Percentiles rank a stretch among this genome's conserved stretches.
These are phyloP conservation scores for Meloidogyne hapla DNA, from an alignment of 1,140 invertebrate species.

Conservation along the genomic window DNA sequence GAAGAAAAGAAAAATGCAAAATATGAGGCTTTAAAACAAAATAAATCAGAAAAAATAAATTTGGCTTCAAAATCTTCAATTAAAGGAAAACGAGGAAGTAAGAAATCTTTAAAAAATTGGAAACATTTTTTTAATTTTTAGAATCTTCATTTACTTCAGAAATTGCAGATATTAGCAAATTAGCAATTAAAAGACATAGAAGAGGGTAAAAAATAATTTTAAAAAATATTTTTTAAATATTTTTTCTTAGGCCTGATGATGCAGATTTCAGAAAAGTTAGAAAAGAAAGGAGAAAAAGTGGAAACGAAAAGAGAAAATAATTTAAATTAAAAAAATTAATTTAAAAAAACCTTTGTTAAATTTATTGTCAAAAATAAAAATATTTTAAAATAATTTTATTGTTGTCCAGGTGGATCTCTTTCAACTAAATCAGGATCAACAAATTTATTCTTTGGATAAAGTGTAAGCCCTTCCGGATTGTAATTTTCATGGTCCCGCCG, in stretches of 20 bases:
- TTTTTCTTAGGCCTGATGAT: constrained; percentile 50
- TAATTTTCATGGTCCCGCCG: constrained; percentile 61
- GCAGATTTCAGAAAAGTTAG: constrained; percentile 43
- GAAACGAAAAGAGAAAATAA: constrained; percentile 35
- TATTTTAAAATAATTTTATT: not conserved
- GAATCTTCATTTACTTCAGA: constrained; percentile 44
- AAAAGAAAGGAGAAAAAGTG: constrained; percentile 42
- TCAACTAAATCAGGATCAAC: not conserved
- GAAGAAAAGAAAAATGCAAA: constrained; percentile 17
- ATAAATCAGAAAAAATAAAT: constrained; percentile 13
- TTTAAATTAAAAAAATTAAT: constrained; percentile 22
- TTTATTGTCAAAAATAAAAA: constrained; percentile 1
- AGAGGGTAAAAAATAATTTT: constrained; percentile 33
- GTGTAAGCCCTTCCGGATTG: not conserved
- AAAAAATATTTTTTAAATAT: not conserved
- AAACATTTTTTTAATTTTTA: constrained; percentile 33
- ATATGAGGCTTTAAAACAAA: constrained; percentile 14
- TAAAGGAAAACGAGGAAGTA: not conserved
- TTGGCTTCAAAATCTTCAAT: not conserved
- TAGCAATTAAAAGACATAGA: constrained; percentile 43
- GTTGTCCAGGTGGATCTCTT: not conserved
- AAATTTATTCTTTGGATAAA: not conserved
- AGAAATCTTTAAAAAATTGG: not conserved
- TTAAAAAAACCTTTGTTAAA: not conserved
- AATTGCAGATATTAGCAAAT: constrained; percentile 30